Base-by-base conservation (phyloP, 30 jellyfish, hydroid and myxozoan species). In the Pelagia noctiluca region DNA sequence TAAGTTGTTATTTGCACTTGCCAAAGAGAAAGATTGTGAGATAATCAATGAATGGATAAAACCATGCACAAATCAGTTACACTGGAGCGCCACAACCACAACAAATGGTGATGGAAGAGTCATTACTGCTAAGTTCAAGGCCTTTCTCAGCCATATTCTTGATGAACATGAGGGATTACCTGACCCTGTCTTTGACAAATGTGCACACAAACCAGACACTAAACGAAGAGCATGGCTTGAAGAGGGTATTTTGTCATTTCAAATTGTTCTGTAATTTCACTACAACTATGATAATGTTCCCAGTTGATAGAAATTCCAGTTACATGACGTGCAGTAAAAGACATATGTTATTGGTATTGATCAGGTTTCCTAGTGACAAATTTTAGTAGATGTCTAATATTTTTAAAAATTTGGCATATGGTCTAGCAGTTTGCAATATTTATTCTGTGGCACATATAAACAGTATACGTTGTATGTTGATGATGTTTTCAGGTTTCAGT, bases 1-100 rank as follows among this genome's bases (percentile, higher is more conserved):
- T 7, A 76, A 76, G 57, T 16, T 21, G 57, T 48, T 76, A 19
- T 22, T 46, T 5, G 38, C 32, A 60, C 25, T 76, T 25, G 33
- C 84, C 11, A 78, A 63, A 42, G 65, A 64, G 36, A 78, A 54
- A 12, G 68, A 48, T 22, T 64, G 66, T 61, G 82, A 78, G 26
- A 46, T 11, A 10, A 12, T 78, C 12, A 29, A 21, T 29, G 82
- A 26, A 24, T 57, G 89, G 89, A 64, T 78, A 4, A 47, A 64
- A 42, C 82, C 89, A 42, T 62, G 81, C 46, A 34, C 49, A 38
- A 78, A 64, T 22, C 89, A 78, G 3, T 36, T 78, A 46, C 89
- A 61, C 23, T 78, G 89, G 84, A 42, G 82, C 63, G 89, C 89
- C 21, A 65, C 84, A 21, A 29, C 82, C 64, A 78, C 89, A 47